Evolutionary conservation across 2,113 vertebrate species (phyloP).

Genomic region (Pachypanchax playfairii): DNA sequence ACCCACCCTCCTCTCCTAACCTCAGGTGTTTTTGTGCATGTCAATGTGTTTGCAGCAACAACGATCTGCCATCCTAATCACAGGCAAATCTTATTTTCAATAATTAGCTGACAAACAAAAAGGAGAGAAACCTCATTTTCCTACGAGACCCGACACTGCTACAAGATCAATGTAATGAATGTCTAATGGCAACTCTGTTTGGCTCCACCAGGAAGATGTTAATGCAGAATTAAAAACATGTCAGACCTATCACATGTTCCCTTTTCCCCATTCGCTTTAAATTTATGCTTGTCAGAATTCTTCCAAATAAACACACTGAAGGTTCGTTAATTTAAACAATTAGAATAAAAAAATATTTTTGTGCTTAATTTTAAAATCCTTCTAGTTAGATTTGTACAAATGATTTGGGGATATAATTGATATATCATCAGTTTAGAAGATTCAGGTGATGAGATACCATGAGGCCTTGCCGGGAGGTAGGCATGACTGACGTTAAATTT

Average conservation of each 20-base stretch:
- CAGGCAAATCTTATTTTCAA: slow-evolving; percentile 78
- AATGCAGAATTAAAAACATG: slow-evolving; percentile 71
- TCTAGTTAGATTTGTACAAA: not conserved
- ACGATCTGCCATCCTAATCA: slow-evolving; percentile 73
- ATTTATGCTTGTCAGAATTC: slow-evolving; percentile 52
- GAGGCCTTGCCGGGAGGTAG: not conserved
- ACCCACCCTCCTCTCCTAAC: slow-evolving; percentile 47
- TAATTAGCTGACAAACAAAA: slow-evolving; percentile 78
- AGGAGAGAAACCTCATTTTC: slow-evolving; percentile 70
- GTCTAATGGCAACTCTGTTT: slow-evolving; percentile 63
- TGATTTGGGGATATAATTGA: not conserved
- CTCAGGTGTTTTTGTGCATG: slow-evolving; percentile 66
- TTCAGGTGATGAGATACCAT: not conserved
- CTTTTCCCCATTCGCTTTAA: slow-evolving; percentile 13
- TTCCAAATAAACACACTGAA: slow-evolving; percentile 31
- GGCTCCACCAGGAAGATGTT: slow-evolving; percentile 54
- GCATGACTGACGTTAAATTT: not conserved
- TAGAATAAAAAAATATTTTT: slow-evolving; percentile 6
- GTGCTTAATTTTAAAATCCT: not conserved
- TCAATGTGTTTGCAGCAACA: slow-evolving; percentile 62
- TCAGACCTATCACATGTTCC: slow-evolving; percentile 60
- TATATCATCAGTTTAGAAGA: not conserved
- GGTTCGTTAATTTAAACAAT: slow-evolving; percentile 40
- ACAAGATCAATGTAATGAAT: slow-evolving; percentile 74
- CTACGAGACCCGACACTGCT: slow-evolving; percentile 48